Base-by-base conservation (phyloP, 2,888 invertebrate species). In the Eupithecia centaureata region DNA sequence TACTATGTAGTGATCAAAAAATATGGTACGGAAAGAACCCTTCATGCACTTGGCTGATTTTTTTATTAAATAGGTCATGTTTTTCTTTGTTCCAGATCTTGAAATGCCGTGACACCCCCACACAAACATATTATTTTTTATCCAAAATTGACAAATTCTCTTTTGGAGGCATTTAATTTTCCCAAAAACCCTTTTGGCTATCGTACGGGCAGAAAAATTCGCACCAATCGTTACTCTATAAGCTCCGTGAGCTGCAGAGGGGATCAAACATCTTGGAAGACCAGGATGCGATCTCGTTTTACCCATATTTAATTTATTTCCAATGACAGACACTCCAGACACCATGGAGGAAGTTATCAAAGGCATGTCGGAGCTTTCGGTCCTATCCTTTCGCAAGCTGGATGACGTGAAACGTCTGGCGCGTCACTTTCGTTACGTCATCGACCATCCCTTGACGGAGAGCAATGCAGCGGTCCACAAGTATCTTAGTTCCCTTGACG, bases 91-190 rank as follows among this genome's bases (percentile, higher is more conserved):
- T 92, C 59, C 92, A 93, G 92, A 88, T 92, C 91, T 91, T 92
- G 92, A 90, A 81, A 92, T 92, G 92, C 91, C 90, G 89, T 90
- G 86, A 90, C 85, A 87, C 81, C 82, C 70, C 79, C 77, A 80
- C 72, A 82, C 83, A 77, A 81, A 74, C 79, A 81, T 79, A 79
- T 84, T 82, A 81, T 82, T 83, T 83, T 79, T 78, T 75, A 65
- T 74, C 77, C 65, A 80, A 81, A 80, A 79, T 82, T 78, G 77
- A 75, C 75, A 77, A 77, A 74, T 77, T 79, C 68, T 70, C 54
- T 66, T 73, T 72, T 74, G 74, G 72, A 74, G 51, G 70, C 72
- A 71, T 71, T 72, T 73, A 64, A 71, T 76, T 71, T 72, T 54
- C 61, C 70, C 76, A 77, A 79, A 82, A 65, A 58, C 35, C 76